These are phyloP conservation scores for Imbricaverruca yamaguchii DNA, from an alignment of 2,888 invertebrate species.

Conservation along the genomic window DNA sequence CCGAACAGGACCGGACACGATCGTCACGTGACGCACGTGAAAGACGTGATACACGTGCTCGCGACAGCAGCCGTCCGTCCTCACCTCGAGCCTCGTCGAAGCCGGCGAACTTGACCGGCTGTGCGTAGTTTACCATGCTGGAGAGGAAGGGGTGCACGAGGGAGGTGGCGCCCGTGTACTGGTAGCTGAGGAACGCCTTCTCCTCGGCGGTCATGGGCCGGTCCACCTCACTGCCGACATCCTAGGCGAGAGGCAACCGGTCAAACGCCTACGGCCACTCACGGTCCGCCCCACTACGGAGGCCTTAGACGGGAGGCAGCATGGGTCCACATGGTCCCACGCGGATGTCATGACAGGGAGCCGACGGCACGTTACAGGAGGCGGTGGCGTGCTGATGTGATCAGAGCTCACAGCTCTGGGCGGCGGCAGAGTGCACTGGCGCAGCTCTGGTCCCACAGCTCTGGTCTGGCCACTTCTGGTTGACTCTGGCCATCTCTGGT, in stretches of 20 bases:
- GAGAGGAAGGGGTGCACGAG: constrained; percentile 54
- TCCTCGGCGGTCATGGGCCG: constrained; percentile 34
- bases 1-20: neutral
- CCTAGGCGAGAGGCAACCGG: constrained; percentile 30
- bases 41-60: no score
- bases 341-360: no score
- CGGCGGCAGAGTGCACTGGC: no score
- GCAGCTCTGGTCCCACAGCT: no score
- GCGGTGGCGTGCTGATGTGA: no score
- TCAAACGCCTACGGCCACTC: neutral
- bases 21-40: neutral
- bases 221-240: constrained; percentile 33
- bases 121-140: constrained; percentile 52
- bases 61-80: neutral
- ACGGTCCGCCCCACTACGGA: no score
- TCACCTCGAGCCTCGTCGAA: constrained; percentile 52
- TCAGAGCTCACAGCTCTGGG: no score
- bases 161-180: constrained; percentile 51
- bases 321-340: no score
- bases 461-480: no score
- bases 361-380: no score
- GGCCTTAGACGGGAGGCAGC: no score
- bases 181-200: constrained; percentile 33
- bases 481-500: no score
- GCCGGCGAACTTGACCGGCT: constrained; percentile 53